A percentile compares a stretch with the other conserved stretches of the same genome.
These are phyloP conservation scores for Orycteropus afer DNA, from an alignment of 2,113 vertebrate genomes.

Conservation along the genomic window DNA sequence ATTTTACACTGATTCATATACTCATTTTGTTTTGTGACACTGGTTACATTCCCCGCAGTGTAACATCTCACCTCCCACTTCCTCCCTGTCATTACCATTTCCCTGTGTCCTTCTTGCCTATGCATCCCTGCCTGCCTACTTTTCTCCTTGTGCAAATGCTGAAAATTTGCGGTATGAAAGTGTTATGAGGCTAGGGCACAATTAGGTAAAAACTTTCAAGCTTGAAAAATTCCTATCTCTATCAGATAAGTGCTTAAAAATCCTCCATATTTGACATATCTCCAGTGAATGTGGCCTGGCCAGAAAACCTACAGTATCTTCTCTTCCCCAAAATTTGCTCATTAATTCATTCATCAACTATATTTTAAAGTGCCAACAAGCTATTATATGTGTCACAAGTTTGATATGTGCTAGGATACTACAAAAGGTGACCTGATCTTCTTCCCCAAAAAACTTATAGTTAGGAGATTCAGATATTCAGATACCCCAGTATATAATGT, in stretches of 20 bases:
- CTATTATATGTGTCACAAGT: neutral
- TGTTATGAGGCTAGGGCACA: neutral
- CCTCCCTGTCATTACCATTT: too few species aligned
- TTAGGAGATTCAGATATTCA: neutral
- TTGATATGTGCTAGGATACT: neutral
- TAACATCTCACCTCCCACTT: too few species aligned
- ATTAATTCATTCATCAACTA: neutral
- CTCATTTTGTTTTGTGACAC: too few species aligned
- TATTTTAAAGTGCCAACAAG: neutral
- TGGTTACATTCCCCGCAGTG: too few species aligned
- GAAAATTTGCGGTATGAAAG: neutral
- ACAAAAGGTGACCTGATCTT: neutral
- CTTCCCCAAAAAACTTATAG: neutral
- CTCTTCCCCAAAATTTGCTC: neutral
- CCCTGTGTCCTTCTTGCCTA: too few species aligned
- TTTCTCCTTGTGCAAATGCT: too few species aligned
- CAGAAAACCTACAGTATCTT: neutral
- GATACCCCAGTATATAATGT: neutral
- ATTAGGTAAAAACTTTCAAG: neutral
- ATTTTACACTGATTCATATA: too few species aligned
- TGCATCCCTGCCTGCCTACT: too few species aligned
- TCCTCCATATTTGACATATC: neutral
- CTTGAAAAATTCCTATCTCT: neutral
- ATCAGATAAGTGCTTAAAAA: neutral
- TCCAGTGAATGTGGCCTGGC: neutral